These are phyloP conservation scores for Vesta saturnalis DNA, from an alignment of 2,888 invertebrate species.

Conservation along the genomic window DNA sequence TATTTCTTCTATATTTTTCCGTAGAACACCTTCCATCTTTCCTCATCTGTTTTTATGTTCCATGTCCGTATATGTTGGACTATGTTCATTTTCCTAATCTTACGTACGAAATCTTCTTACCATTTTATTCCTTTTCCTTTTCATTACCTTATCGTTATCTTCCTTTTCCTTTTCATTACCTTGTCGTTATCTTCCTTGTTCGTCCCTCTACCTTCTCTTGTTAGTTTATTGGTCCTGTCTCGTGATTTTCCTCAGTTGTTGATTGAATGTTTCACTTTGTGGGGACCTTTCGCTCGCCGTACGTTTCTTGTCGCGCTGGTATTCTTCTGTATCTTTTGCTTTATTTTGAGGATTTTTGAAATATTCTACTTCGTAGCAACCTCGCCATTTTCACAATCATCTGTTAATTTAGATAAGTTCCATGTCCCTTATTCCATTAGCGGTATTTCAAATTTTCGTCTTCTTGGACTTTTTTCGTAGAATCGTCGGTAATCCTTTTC, in stretches of 20 bases:
- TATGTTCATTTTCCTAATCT: background rate
- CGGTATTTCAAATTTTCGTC: too few relatives aligned
- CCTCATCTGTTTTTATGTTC: conserved; percentile 7
- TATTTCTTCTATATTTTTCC: background rate
- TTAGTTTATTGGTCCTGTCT: background rate
- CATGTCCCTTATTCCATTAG: too few relatives aligned
- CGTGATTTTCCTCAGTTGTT: background rate
- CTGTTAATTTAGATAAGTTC: too few relatives aligned
- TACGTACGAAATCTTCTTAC: too few relatives aligned
- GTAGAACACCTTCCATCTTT: conserved; percentile 1
- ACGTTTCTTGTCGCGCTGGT: background rate
- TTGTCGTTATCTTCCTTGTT: background rate
- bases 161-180: too few relatives aligned
- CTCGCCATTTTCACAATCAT: too few relatives aligned
- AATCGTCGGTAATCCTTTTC: too few relatives aligned
- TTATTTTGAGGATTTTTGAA: background rate
- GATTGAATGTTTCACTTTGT: background rate
- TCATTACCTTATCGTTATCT: too few relatives aligned
- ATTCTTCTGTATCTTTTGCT: background rate
- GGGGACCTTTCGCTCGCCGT: background rate
- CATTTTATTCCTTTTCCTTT: too few relatives aligned
- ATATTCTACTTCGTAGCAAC: background rate
- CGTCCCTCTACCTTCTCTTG: background rate
- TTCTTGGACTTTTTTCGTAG: too few relatives aligned
- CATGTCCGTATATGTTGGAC: conserved; percentile 1